phyloP scores from a whole-genome alignment of 2,888 invertebrate species.

The Chromoteleia sp. region DNA sequence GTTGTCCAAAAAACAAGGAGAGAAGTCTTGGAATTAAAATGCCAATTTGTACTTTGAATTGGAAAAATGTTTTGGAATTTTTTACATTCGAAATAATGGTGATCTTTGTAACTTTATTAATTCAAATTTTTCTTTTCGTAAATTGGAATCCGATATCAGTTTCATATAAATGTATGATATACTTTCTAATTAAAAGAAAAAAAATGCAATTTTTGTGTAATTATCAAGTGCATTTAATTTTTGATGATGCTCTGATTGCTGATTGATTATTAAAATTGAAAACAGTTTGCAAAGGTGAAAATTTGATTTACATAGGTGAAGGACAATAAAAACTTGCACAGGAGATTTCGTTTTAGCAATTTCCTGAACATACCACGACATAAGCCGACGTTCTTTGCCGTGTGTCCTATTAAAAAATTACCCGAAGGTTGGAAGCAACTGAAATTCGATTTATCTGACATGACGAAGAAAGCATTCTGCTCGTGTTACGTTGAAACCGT shows the following conservation, averaged over 20 bases:
- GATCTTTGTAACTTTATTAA: constrained; percentile 70
- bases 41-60: constrained; percentile 97
- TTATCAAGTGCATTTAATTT: too few species aligned
- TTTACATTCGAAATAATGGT: constrained; percentile 99
- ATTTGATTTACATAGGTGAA: constrained; percentile 88
- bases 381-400: constrained; percentile 96
- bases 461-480: constrained; percentile 97
- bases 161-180: too few species aligned
- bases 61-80: constrained; percentile 97
- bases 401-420: constrained; percentile 95
- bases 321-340: constrained; percentile 96
- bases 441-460: constrained; percentile 97
- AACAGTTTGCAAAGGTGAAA: too few species aligned
- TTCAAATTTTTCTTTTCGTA: too few species aligned
- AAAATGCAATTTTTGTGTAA: too few species aligned
- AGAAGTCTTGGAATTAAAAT: constrained; percentile 96
- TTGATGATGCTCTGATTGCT: too few species aligned
- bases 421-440: constrained; percentile 98
- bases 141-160: too few species aligned
- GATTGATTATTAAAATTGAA: too few species aligned
- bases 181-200: too few species aligned
- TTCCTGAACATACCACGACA: constrained; percentile 97
- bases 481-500: constrained; percentile 97
- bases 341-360: constrained; percentile 95
- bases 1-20: constrained; percentile 93